Base-by-base conservation (phyloP, 2,888 invertebrate species). In the Nemotelus pantherinus region DNA sequence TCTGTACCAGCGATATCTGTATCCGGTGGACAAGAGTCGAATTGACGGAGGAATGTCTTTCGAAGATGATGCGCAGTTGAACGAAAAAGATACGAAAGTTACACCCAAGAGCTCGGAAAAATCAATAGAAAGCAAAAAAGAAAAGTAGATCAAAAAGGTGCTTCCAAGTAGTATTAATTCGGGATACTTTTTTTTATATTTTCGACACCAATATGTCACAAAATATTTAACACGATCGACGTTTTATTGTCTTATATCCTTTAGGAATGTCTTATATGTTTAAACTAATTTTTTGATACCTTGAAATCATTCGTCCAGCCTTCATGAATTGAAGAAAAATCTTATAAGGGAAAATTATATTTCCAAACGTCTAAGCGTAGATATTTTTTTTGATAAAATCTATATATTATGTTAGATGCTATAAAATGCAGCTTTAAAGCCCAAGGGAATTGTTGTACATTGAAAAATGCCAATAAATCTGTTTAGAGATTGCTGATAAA, bases 1-100 rank as follows among this genome's bases (percentile, higher is more conserved):
- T 86, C 88, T 99, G 71, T 98, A 98, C 86, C 98, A 98, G 88
- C 90, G 97, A 90, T 98, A 97, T 97, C 88, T 98, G 77, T 98
- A 98, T 86, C 97, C 97, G 9, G 98, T 99, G 2, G 99, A 99
- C 87, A 94, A 94, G 83, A 91, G 90, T 3, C 91, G 99, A 76
- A 88, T 92, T 10, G 98, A 98, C 85, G 94, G 90, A 3, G 90
- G 90, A 0, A 83, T 88, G 3, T 87, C 88, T 48, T 89, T 91
- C 86, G 90, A 91, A 80, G 83, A 85, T 81, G 80, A 78, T 53
- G 80, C 80, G 48, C 77, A 82, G 7, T 3, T 25, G 4, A 43
- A 10, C 10, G 3, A 43, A 58, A 47, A 43, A 57, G 5, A 45
- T 45, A 45, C 48, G 47, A 43, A 74, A 39, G 3, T 25, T 43